Conservation (phyloP, 2,113 vertebrate genomes). For the Leucopsar rothschildi region DNA sequence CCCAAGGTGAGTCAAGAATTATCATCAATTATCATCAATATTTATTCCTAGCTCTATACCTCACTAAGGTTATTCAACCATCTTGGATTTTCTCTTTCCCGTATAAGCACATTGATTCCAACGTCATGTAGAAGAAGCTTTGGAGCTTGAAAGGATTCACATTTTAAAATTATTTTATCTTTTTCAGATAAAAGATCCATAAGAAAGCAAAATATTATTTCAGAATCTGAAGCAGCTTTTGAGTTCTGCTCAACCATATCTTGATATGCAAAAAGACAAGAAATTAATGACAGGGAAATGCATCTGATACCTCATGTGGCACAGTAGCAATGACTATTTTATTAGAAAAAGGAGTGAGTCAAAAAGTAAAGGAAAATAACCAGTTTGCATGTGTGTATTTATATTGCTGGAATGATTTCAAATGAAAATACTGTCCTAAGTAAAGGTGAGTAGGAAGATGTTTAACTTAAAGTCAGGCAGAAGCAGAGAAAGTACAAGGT, state of each 20-base stretch:
- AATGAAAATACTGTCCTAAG: background rate
- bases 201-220: background rate
- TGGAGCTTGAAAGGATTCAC: background rate
- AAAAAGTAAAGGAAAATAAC: background rate
- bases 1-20: background rate
- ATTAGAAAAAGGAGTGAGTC: background rate
- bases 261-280: background rate
- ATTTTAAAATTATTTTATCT: background rate
- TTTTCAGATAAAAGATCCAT: background rate
- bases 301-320: background rate
- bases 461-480: background rate
- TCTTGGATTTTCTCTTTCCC: background rate
- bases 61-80: background rate
- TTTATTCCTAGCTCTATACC: background rate
- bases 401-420: background rate
- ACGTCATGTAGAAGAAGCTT: background rate
- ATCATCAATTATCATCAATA: background rate
- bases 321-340: background rate
- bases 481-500: background rate
- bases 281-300: background rate
- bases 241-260: background rate
- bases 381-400: background rate
- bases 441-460: background rate
- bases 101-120: background rate
- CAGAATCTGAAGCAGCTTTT: background rate